Evolutionary conservation across 2,797 vertebrate species (phyloP), one percentile per base, ranked within the genome.

Genomic region (Gobio occitaniae): DNA sequence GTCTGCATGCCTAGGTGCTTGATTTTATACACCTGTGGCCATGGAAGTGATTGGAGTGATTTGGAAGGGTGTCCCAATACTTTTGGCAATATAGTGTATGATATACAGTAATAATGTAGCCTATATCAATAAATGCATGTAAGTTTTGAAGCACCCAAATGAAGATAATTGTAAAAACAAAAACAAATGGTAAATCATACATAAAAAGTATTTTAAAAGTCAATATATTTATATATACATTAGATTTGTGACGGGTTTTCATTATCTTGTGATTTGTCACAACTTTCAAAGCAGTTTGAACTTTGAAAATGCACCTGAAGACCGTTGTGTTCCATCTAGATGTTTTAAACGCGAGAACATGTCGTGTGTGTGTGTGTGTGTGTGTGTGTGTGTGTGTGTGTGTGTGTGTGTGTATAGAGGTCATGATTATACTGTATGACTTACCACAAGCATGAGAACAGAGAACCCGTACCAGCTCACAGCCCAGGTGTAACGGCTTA

Each of bases 401-500:
- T 25, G 19, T 41, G 75, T 59, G 19, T 74, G 48, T 12, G 47
- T 80, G 13, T 80, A 36, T 69, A 52, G 32, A 50, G 65, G 25
- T 54, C 5, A 25, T 70, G 21, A 25, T 41, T 15, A 25, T 16
- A 59, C 21, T 10, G 9, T 59, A 15, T 11, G 50, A 90, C 95
- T 94, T 84, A 96, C 96, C 90, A 95, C 93, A 88, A 95, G 92
- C 93, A 96, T 95, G 36, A 96, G 94, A 80, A 96, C 94, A 2
- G 96, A 92, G 44, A 96, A 96, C 5, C 96, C 96, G 3, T 95
- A 96, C 96, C 96, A 96, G 0, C 94, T 94, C 75, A 95, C 89
- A 2, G 94, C 93, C 96, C 96, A 96, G 0, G 95, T 94, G 54
- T 96, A 96, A 76, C 91, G 93, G 88, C 94, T 88, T 3, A 96